Conservation (phyloP, 2,797 vertebrate genomes). For the Catostomus latipinnis region DNA sequence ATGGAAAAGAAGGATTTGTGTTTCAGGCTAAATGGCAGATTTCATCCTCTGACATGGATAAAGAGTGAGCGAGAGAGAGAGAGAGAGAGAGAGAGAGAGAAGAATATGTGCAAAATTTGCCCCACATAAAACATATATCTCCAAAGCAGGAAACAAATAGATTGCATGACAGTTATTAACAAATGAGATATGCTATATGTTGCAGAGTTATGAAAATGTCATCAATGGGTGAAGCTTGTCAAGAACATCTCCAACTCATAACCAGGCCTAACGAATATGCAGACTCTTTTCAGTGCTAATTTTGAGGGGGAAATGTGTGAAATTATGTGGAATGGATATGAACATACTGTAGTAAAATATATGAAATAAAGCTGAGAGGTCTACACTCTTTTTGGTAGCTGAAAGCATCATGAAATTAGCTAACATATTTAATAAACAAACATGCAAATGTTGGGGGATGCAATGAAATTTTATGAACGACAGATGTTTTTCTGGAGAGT, state of each 20-base stretch:
- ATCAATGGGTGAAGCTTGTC: background rate
- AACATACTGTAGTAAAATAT: too few relatives aligned
- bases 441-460: too few relatives aligned
- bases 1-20: slow-evolving; percentile 22
- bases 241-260: background rate
- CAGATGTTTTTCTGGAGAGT: too few relatives aligned
- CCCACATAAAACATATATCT: slow-evolving; percentile 40
- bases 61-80: slow-evolving; percentile 10
- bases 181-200: slow-evolving; percentile 33
- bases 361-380: too few relatives aligned
- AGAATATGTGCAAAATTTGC: background rate
- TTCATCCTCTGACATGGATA: slow-evolving; percentile 6
- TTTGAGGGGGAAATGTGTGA: too few relatives aligned
- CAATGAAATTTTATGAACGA: too few relatives aligned
- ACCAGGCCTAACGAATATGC: too few relatives aligned
- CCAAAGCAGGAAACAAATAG: slow-evolving; percentile 54
- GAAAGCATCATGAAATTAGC: too few relatives aligned
- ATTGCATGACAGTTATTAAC: slow-evolving; percentile 64
- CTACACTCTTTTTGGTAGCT: too few relatives aligned
- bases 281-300: too few relatives aligned
- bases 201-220: background rate
- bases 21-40: slow-evolving; percentile 13
- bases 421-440: too few relatives aligned
- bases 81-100: background rate
- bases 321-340: too few relatives aligned